Percentiles rank a stretch among this genome's conserved stretches.
phyloP scores from a whole-genome alignment of 1,140 invertebrate genomes.

The Drosophila tristis region DNA sequence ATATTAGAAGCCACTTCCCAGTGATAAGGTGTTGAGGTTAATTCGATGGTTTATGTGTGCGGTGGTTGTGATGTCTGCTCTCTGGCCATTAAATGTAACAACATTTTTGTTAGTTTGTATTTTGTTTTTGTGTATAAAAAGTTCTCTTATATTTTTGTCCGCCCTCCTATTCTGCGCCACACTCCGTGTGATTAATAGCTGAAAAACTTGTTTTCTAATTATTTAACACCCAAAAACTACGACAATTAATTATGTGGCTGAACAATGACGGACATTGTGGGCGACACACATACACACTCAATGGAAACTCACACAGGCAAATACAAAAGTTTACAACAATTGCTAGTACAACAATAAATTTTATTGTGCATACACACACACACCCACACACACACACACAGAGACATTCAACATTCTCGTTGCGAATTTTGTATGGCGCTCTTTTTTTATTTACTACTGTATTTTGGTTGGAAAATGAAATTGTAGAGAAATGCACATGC shows the following conservation, averaged over 20 bases:
- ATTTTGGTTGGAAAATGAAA: slow-evolving; percentile 59
- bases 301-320: slow-evolving; percentile 3
- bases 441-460: slow-evolving; percentile 32
- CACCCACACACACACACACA: slow-evolving; percentile 21
- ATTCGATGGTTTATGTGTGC: slow-evolving; percentile 10
- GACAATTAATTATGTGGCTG: slow-evolving; percentile 82
- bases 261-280: slow-evolving; percentile 75
- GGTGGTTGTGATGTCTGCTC: background rate
- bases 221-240: slow-evolving; percentile 81
- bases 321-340: slow-evolving; percentile 63
- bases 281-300: slow-evolving; percentile 44
- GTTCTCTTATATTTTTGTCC: slow-evolving; percentile 3
- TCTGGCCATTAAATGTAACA: slow-evolving; percentile 40
- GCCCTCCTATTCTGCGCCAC: slow-evolving; percentile 4
- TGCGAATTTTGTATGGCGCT: slow-evolving; percentile 54
- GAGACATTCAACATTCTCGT: slow-evolving; percentile 41
- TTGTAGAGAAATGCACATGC: slow-evolving; percentile 54
- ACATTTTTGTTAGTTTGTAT: background rate
- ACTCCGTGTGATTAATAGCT: slow-evolving; percentile 71
- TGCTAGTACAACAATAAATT: slow-evolving; percentile 75
- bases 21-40: slow-evolving; percentile 60
- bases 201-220: slow-evolving; percentile 82
- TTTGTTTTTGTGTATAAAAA: no score
- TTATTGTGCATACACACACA: slow-evolving; percentile 62
- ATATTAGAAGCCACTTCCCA: slow-evolving; percentile 37